These are phyloP conservation scores for Morelia viridis DNA, from an alignment of 2,797 vertebrate genomes.

Conservation along the genomic window DNA sequence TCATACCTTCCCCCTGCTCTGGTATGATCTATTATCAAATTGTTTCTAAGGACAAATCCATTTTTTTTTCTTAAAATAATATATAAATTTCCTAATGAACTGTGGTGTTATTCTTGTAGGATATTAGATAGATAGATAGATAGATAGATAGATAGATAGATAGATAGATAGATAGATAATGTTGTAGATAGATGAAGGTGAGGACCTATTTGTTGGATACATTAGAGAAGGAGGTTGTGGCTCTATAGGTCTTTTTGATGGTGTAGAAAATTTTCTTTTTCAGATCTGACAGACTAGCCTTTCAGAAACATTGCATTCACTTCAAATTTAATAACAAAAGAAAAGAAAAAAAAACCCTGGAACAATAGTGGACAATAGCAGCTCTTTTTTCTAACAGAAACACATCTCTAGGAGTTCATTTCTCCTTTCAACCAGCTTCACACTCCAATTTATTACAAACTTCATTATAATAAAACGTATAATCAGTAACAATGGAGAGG, in stretches of 20 bases:
- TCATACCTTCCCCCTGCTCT: not conserved
- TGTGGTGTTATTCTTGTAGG: not conserved
- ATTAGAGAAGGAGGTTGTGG: not conserved
- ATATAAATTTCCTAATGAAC: not conserved
- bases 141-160: too few species aligned
- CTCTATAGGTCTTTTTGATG: not conserved
- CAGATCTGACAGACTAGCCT: not conserved
- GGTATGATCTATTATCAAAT: not conserved
- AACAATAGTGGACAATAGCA: constrained; percentile 21
- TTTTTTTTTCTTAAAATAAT: not conserved
- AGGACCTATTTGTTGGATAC: not conserved
- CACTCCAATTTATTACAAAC: constrained; percentile 39
- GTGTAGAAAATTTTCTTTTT: not conserved
- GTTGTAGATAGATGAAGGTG: not conserved
- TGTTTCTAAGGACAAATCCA: not conserved
- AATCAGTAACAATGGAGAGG: constrained; percentile 23
- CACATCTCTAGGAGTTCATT: constrained; percentile 32
- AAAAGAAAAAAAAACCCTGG: constrained; percentile 39
- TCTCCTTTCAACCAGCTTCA: constrained; percentile 37
- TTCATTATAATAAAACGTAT: constrained; percentile 52
- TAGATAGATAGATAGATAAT: not conserved
- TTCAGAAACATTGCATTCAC: not conserved
- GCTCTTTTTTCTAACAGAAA: constrained; percentile 15
- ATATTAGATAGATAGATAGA: too few species aligned
- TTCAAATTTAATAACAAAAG: constrained; percentile 33